Conservation (phyloP, 2,888 invertebrate genomes). For the Lithodes maja region DNA sequence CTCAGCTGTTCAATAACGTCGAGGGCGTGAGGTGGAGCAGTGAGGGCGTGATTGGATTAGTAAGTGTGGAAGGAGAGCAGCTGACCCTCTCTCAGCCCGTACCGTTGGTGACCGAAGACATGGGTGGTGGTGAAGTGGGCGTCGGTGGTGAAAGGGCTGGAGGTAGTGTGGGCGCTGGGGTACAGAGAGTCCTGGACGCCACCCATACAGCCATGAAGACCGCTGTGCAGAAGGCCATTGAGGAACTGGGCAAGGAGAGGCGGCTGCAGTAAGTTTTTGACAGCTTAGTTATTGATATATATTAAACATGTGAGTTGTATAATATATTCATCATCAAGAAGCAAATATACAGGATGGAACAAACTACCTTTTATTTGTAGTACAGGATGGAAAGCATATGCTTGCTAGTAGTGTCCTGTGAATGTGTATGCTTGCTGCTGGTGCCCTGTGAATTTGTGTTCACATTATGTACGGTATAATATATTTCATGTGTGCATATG, state of each 20-base stretch:
- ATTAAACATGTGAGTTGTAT: too few species aligned
- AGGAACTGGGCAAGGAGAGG: constrained; percentile 39
- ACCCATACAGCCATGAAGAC: constrained; percentile 39
- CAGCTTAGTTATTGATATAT: too few species aligned
- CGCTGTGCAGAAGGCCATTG: constrained; percentile 47
- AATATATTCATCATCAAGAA: too few species aligned
- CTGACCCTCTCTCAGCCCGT: constrained; percentile 39
- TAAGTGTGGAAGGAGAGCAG: constrained; percentile 54
- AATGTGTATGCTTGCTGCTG: too few species aligned
- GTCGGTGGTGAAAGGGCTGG: constrained; percentile 1
- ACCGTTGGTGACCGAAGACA: background rate
- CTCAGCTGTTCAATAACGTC: constrained; percentile 62
- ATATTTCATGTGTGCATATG: too few species aligned
- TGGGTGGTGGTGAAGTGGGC: background rate
- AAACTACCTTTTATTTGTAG: too few species aligned
- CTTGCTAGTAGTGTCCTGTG: too few species aligned
- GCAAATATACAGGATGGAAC: too few species aligned
- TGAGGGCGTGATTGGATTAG: constrained; percentile 36
- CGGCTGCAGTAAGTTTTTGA: constrained; percentile 36
- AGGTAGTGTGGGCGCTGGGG: constrained; percentile 16
- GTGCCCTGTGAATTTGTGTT: too few species aligned
- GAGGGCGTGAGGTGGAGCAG: constrained; percentile 25
- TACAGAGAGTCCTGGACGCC: constrained; percentile 35
- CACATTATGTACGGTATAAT: too few species aligned
- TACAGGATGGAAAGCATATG: too few species aligned